These are phyloP conservation scores for Bursaphelenchus okinawaensis DNA, from an alignment of 2,888 invertebrate species.

Conservation along the genomic window DNA sequence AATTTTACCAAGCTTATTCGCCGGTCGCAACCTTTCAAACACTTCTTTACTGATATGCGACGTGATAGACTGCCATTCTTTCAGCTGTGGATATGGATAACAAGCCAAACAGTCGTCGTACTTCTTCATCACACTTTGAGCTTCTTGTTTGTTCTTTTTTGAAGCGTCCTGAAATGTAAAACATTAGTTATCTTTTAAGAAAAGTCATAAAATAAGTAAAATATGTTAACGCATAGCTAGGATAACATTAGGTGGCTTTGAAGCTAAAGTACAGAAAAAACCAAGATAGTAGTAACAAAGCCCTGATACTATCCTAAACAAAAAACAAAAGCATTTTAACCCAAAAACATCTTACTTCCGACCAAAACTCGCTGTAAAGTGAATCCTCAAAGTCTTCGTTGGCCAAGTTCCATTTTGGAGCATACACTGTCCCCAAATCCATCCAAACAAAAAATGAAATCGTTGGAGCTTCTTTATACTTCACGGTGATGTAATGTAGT, in stretches of 20 bases:
- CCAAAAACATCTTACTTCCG: background rate
- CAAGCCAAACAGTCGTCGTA: slow-evolving; percentile 76
- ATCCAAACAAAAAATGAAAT: slow-evolving; percentile 76
- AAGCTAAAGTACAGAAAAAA: background rate
- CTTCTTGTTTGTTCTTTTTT: slow-evolving; percentile 19
- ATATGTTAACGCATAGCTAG: too few relatives aligned
- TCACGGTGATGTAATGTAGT: slow-evolving; percentile 83
- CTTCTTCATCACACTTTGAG: slow-evolving; percentile 65
- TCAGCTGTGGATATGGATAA: slow-evolving; percentile 82
- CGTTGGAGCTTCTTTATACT: slow-evolving; percentile 56
- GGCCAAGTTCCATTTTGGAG: slow-evolving; percentile 76
- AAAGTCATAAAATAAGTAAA: too few relatives aligned
- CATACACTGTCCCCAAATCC: slow-evolving; percentile 73
- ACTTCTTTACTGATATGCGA: slow-evolving; percentile 32
- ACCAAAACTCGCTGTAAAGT: background rate
- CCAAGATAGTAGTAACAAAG: too few relatives aligned
- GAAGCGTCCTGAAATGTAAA: background rate
- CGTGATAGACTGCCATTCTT: slow-evolving; percentile 74
- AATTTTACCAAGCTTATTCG: slow-evolving; percentile 30
- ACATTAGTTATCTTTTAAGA: background rate
- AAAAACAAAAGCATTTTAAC: background rate
- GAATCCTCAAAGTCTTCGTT: slow-evolving; percentile 66
- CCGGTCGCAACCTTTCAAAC: slow-evolving; percentile 1
- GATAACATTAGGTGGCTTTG: too few relatives aligned
- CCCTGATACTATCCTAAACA: too few relatives aligned